Conservation (phyloP, 1,140 invertebrate species). For the Sminthurinus signatus region DNA sequence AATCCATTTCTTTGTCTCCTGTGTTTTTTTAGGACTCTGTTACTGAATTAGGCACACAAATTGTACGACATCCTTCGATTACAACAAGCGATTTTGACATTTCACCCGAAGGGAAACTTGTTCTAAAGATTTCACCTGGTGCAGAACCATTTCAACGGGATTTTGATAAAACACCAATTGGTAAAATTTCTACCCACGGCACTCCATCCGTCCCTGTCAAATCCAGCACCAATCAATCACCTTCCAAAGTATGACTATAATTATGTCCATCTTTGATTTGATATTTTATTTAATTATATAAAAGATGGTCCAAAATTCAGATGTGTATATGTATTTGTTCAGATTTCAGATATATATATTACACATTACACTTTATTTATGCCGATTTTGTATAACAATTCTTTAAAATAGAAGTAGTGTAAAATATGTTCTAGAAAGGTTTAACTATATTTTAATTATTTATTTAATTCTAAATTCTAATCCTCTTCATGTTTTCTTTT, state of each 20-base stretch:
- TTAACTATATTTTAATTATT: too few relatives aligned
- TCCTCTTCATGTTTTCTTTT: too few relatives aligned
- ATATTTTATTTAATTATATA: too few relatives aligned
- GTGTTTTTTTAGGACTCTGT: slow-evolving; percentile 62
- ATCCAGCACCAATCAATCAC: slow-evolving; percentile 44
- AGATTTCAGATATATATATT: too few relatives aligned
- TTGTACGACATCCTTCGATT: slow-evolving; percentile 82
- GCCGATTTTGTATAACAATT: too few relatives aligned
- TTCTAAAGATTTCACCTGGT: slow-evolving; percentile 52
- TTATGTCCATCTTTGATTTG: too few relatives aligned
- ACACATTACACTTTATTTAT: too few relatives aligned
- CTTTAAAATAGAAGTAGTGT: too few relatives aligned
- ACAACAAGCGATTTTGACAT: slow-evolving; percentile 88
- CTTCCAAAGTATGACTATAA: slow-evolving; percentile 46
- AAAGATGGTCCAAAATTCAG: too few relatives aligned
- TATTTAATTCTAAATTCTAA: too few relatives aligned
- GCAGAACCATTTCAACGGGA: slow-evolving; percentile 41
- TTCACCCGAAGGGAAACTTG: slow-evolving; percentile 60
- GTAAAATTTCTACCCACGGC: background rate
- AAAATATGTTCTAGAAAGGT: too few relatives aligned
- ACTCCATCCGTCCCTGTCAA: slow-evolving; percentile 23
- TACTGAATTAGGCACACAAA: slow-evolving; percentile 67
- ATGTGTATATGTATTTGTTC: too few relatives aligned
- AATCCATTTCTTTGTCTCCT: background rate
- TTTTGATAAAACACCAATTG: slow-evolving; percentile 38